These are phyloP conservation scores for Drosophila yakuba DNA, from an alignment of 1,140 invertebrate genomes.

Conservation along the genomic window DNA sequence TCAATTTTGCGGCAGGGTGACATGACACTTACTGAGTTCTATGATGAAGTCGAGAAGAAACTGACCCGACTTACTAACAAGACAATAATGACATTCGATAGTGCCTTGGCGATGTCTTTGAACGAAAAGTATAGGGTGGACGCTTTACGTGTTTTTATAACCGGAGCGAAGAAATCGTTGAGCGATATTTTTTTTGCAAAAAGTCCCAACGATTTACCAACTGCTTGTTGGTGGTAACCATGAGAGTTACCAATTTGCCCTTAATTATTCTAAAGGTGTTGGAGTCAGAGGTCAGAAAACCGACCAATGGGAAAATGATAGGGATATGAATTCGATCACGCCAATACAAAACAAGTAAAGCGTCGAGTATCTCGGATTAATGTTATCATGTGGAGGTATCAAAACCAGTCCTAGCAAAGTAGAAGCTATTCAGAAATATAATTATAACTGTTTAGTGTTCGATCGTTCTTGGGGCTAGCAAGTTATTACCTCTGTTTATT, in stretches of 20 bases:
- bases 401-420: neutral
- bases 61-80: constrained; percentile 51
- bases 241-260: constrained; percentile 8
- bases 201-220: constrained; percentile 18
- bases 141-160: constrained; percentile 7
- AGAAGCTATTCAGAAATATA: neutral
- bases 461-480: constrained; percentile 1
- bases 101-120: too few species aligned
- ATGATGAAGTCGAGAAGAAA: constrained; percentile 46
- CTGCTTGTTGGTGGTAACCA: constrained; percentile 5
- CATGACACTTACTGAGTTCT: constrained; percentile 23
- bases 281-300: constrained; percentile 7
- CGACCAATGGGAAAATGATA: neutral
- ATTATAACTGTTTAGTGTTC: neutral
- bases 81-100: constrained; percentile 14
- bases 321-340: constrained; percentile 1
- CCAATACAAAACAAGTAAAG: constrained; percentile 2
- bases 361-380: neutral
- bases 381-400: neutral
- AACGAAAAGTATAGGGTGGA: neutral
- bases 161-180: constrained; percentile 4
- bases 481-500: neutral
- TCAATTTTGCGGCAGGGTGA: constrained; percentile 18
- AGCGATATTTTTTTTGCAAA: constrained; percentile 20
- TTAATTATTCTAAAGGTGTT: constrained; percentile 4